Base-by-base conservation (phyloP, 1,140 invertebrate species). In the Zaprionus nigranus region DNA sequence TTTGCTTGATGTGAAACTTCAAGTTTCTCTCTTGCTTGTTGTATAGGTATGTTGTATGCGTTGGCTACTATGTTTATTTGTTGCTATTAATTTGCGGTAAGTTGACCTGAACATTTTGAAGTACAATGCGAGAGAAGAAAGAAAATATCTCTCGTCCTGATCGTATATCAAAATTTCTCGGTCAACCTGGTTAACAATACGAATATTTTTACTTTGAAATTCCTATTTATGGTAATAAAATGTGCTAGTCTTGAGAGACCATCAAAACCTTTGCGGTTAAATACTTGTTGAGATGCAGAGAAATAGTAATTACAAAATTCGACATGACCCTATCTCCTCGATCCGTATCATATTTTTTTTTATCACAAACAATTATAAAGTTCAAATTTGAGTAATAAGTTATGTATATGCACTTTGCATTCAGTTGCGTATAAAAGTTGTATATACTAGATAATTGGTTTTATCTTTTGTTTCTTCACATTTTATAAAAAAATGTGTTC, bases 291-390 rank as follows among this genome's bases (percentile, higher is more conserved):
- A 81, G 81, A 75, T 88, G 83, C 84, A 78, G 81, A 87, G 73
- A 81, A 84, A 75, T 72, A 83, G 63, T 80, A 85, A 72, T 80
- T 87, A 87, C 77, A 87, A 87, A 87, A 78, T 75, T 69, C 43
- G 36, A 63, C 80, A 68, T 72, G 56, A 60, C 20, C 30, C 60
- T 64, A 51, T 20, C 49, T 57, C 63, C 20, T 56, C 22, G 28
- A 26, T 53, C 54, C 56, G 54, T 81, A 78, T 81, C 64, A 61
- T 84, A 84, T 81, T 74, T 68, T 62, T 62, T 88, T 87, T 46
- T 46, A 87, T 87, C 85, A 87, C 84, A 87, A 87, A 87, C 84
- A 87, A 88, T 87, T 82, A 90, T 81, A 87, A 88, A 87, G 73
- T 84, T 87, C 57, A 81, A 87, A 90, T 78, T 83, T 67, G 81